A percentile compares a stretch with the other conserved stretches of the same genome.
phyloP scores from a whole-genome alignment of 2,888 invertebrate genomes.

The Phaedon cochleariae region DNA sequence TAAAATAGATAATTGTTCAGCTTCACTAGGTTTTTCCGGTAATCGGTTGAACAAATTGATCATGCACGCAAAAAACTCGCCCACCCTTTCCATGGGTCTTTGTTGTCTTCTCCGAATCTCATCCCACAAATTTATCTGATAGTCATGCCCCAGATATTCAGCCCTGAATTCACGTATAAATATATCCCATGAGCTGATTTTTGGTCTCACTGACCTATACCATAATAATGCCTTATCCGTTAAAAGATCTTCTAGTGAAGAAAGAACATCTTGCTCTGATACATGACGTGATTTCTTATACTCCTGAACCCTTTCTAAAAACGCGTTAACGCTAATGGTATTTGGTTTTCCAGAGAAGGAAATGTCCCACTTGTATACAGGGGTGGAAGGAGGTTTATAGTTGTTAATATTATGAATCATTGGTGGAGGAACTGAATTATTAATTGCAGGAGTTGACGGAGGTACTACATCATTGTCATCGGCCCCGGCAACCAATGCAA shows the following conservation, averaged over 20 bases:
- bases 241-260: background rate
- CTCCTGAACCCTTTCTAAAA: background rate
- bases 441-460: background rate
- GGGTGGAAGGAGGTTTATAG: background rate
- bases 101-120: no score
- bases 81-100: no score
- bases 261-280: background rate
- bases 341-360: background rate
- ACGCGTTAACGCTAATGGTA: background rate
- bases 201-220: no score
- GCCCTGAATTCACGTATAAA: no score
- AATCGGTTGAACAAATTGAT: background rate
- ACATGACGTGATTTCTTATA: background rate
- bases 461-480: background rate
- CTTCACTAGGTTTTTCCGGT: background rate
- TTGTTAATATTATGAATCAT: background rate
- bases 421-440: background rate
- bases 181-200: no score
- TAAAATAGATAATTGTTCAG: background rate
- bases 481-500: no score
- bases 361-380: background rate
- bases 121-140: no score
- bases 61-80: no score
- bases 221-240: no score
- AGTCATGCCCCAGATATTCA: no score